These are phyloP conservation scores for Gymnocephalus cernua DNA, from an alignment of 2,113 vertebrate genomes.

Conservation along the genomic window DNA sequence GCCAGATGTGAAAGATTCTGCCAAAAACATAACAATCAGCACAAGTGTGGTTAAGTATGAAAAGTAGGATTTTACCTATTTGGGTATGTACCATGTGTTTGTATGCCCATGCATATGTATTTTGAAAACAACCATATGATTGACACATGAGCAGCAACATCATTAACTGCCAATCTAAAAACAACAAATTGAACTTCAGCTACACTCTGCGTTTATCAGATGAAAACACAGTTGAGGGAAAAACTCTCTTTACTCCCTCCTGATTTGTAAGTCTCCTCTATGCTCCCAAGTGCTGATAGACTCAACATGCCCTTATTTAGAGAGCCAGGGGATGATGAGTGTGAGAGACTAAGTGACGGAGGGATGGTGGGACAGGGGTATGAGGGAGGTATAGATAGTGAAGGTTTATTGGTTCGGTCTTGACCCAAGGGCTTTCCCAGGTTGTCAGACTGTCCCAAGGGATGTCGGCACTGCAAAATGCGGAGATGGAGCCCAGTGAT, in stretches of 20 bases:
- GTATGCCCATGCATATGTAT: constrained; percentile 8
- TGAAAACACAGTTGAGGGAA: constrained; percentile 52
- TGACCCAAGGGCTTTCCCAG: constrained; percentile 64
- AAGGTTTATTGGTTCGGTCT: constrained; percentile 74
- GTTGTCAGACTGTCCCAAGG: constrained; percentile 57
- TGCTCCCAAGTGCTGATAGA: constrained; percentile 58
- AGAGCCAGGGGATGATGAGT: constrained; percentile 32
- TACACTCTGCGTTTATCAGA: constrained; percentile 67
- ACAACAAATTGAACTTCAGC: constrained; percentile 53
- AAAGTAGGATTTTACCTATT: not conserved
- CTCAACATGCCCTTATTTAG: constrained; percentile 83
- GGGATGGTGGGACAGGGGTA: constrained; percentile 31
- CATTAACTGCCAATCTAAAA: constrained; percentile 21
- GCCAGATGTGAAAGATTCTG: not conserved
- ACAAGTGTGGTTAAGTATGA: not conserved
- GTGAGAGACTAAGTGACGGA: constrained; percentile 26
- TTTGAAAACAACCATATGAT: constrained; percentile 46
- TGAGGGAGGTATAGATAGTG: constrained; percentile 55
- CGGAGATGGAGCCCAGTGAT: constrained; percentile 67
- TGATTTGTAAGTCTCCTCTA: constrained; percentile 36
- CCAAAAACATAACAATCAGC: not conserved
- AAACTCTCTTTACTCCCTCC: constrained; percentile 45
- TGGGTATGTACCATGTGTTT: not conserved
- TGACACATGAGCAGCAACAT: constrained; percentile 45
- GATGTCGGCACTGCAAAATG: constrained; percentile 40